phyloP scores from a whole-genome alignment of 1,140 invertebrate species.

The Stegodyphus dumicola region DNA sequence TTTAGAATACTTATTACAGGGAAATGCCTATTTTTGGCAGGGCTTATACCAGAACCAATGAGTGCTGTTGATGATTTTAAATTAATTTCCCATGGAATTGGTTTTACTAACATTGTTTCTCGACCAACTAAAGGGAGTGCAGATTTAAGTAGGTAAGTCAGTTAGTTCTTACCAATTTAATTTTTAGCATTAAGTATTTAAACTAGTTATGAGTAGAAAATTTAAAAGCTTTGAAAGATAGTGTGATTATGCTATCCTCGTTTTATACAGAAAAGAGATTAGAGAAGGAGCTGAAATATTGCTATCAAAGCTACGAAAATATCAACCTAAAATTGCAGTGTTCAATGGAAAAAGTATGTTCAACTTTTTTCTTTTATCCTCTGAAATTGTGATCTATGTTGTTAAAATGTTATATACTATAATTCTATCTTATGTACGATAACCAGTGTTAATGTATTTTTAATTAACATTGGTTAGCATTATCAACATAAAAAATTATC shows the following conservation, averaged over 20 bases:
- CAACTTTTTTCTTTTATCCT: no score
- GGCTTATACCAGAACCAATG: conserved; percentile 93
- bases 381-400: no score
- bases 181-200: background rate
- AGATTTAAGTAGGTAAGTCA: conserved; percentile 79
- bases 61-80: conserved; percentile 96
- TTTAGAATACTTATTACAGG: conserved; percentile 71
- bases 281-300: conserved; percentile 94
- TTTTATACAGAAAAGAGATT: conserved; percentile 83
- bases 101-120: conserved; percentile 97
- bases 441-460: no score
- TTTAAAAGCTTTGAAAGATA: background rate
- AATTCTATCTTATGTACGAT: no score
- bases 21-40: conserved; percentile 96
- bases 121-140: conserved; percentile 95
- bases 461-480: no score
- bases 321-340: conserved; percentile 95
- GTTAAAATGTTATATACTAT: no score
- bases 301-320: conserved; percentile 90
- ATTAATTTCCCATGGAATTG: conserved; percentile 91
- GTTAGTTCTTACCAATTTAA: background rate
- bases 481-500: no score
- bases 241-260: background rate
- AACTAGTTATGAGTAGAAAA: background rate
- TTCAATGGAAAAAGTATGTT: conserved; percentile 92